Conservation (phyloP, 2,113 vertebrate genomes). For the Gavia stellata region DNA sequence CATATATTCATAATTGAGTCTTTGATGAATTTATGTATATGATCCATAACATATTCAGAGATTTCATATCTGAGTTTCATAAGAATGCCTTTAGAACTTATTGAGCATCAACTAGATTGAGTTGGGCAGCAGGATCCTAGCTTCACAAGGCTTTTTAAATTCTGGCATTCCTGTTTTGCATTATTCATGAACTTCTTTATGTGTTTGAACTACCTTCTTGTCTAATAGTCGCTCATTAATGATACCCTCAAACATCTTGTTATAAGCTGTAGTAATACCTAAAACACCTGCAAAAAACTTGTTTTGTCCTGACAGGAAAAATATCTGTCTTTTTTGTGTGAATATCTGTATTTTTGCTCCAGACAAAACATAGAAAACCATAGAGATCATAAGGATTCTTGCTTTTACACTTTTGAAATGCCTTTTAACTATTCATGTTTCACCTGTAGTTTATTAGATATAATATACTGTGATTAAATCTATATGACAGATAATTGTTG, state of each 20-base stretch:
- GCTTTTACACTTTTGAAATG: background rate
- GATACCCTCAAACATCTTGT: background rate
- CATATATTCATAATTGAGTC: background rate
- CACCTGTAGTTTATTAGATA: background rate
- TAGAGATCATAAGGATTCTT: background rate
- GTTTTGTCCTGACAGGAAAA: background rate
- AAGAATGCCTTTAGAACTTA: background rate
- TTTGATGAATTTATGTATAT: background rate
- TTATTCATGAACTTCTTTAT: background rate
- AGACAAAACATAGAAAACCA: background rate
- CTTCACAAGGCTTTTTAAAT: background rate
- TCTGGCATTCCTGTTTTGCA: background rate
- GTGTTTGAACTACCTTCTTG: background rate
- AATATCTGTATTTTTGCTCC: background rate
- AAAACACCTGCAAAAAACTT: background rate
- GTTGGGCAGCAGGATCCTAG: background rate
- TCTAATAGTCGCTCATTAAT: background rate
- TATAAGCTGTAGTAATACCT: background rate
- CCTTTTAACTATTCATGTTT: background rate
- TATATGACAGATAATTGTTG: background rate
- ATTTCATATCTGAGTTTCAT: background rate
- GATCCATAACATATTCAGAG: background rate
- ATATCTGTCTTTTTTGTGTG: rapidly evolving
- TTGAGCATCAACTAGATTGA: background rate
- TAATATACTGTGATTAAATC: background rate